These are phyloP conservation scores for Bombus terrestris DNA, from an alignment of 1,140 invertebrate genomes.

Conservation along the genomic window DNA sequence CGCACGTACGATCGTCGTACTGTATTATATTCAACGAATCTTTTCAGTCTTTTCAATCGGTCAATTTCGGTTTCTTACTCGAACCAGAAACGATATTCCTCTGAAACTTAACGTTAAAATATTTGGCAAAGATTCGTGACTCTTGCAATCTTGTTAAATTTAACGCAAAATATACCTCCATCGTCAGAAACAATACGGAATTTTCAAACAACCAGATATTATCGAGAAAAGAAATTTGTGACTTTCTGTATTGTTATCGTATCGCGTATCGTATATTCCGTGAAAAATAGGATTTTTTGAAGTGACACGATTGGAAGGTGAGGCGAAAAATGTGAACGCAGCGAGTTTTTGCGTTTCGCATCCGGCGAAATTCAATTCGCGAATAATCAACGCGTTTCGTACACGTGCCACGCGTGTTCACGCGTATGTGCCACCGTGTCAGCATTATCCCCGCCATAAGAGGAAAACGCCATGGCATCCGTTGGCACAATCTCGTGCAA, in stretches of 20 bases:
- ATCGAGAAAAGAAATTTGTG: background rate
- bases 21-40: too few relatives aligned
- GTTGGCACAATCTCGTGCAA: slow-evolving; percentile 69
- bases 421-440: slow-evolving; percentile 38
- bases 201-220: background rate
- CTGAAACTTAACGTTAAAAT: background rate
- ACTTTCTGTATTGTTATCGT: too few relatives aligned
- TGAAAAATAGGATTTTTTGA: too few relatives aligned
- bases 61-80: background rate
- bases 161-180: background rate
- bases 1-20: too few relatives aligned
- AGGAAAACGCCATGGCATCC: slow-evolving; percentile 72
- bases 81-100: background rate
- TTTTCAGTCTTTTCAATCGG: background rate
- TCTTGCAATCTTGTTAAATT: too few relatives aligned
- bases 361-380: slow-evolving; percentile 41
- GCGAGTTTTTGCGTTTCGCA: background rate
- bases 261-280: too few relatives aligned
- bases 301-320: background rate
- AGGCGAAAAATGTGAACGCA: background rate
- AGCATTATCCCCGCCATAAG: slow-evolving; percentile 70
- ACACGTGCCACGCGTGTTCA: slow-evolving; percentile 39
- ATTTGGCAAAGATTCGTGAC: background rate
- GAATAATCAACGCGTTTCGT: slow-evolving; percentile 11
- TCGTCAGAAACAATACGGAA: background rate